Conservation (phyloP, 2,113 vertebrate genomes). For the Cephalopholis sonnerati region DNA sequence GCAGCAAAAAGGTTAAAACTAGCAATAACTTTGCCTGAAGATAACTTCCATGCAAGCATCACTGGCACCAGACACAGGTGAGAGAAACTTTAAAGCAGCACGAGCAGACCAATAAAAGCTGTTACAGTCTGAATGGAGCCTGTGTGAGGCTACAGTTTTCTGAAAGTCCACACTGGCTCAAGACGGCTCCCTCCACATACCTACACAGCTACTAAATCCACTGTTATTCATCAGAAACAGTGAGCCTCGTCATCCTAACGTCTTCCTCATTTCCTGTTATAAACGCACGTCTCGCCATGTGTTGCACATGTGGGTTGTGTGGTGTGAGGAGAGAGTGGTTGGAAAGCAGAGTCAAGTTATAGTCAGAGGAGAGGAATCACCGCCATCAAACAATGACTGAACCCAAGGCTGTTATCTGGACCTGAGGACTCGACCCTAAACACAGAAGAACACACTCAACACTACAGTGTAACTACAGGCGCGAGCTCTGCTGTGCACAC, state of each 20-base stretch:
- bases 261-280: background rate
- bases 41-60: no score
- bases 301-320: background rate
- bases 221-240: background rate
- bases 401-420: background rate
- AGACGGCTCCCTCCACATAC: background rate
- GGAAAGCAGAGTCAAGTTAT: background rate
- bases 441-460: background rate
- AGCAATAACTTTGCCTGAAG: background rate
- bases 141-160: background rate
- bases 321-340: background rate
- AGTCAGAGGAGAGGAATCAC: background rate
- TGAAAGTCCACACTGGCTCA: background rate
- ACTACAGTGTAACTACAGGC: background rate
- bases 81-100: background rate
- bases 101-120: background rate
- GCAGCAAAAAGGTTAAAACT: background rate
- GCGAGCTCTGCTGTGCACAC: background rate
- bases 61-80: background rate
- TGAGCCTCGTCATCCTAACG: background rate
- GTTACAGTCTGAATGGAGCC: background rate
- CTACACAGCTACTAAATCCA: background rate
- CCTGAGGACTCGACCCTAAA: background rate
- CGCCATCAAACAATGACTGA: background rate
- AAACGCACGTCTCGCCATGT: background rate